Base-by-base conservation (phyloP, 1,140 invertebrate genomes). In the Panonychus citri region DNA sequence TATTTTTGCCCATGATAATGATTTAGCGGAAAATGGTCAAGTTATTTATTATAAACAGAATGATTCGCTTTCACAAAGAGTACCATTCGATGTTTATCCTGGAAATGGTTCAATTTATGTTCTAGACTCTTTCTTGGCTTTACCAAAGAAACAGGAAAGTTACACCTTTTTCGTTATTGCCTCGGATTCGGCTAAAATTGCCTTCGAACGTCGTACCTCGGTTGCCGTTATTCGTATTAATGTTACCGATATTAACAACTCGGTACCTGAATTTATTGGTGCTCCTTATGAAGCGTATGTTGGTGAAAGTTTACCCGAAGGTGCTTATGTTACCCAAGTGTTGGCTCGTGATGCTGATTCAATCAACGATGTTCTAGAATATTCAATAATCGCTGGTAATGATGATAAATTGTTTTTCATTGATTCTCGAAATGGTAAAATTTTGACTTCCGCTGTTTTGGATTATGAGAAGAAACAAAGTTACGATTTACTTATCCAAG, bases 201-300 rank as follows among this genome's bases (percentile, higher is more conserved):
- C 58, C 34, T 61, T 57, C 12, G 65, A 66, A 52, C 48, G 65
- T 26, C 60, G 65, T 59, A 63, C 62, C 12, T 39, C 58, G 40
- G 64, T 65, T 12, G 64, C 64, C 13, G 64, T 65, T 19, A 57
- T 65, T 46, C 60, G 63, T 25, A 61, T 65, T 2, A 63, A 65
- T 53, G 64, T 73, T 13, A 59, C 63, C 17, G 71, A 73, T 56
- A 64, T 71, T 27, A 73, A 73, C 55, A 71, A 73, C 61, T 70
- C 17, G 8, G 54, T 55, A 10, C 57, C 57, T n/a, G 61, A 63
- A 48, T 63, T 63, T 53, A 58, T 60, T 17, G 60, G 58, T 17
- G 59, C 61, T 8, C 62, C 62, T 21, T 64, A 62, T 42, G 62
- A 64, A 52, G 64, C 64, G 0, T 62, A 57, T 53, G 64, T 65